Conservation (phyloP, 1,140 invertebrate genomes). For the Radopholus similis region DNA sequence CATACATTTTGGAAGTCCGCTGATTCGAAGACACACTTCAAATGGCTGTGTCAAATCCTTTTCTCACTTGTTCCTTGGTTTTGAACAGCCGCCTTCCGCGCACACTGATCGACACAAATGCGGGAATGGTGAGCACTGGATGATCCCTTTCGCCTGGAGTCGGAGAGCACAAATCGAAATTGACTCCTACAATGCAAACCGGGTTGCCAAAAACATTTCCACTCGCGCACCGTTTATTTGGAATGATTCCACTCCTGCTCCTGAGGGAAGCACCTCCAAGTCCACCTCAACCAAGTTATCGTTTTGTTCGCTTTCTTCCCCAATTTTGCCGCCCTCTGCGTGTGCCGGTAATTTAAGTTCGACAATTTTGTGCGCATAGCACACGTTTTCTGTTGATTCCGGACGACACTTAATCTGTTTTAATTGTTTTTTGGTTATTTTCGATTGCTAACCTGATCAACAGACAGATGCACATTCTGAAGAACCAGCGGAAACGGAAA, state of each 20-base stretch:
- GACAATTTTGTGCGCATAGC: too few species aligned
- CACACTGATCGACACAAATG: not conserved
- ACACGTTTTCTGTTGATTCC: not conserved
- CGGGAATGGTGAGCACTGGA: not conserved
- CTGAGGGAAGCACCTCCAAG: not conserved
- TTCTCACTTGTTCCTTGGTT: not conserved
- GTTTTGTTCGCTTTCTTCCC: not conserved
- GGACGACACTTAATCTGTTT: not conserved
- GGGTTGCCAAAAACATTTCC: not conserved
- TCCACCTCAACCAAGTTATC: not conserved
- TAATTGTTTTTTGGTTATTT: not conserved
- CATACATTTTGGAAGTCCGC: not conserved
- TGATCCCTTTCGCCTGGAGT: not conserved
- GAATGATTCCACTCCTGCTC: not conserved
- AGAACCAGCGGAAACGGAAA: not conserved
- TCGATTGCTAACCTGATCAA: not conserved
- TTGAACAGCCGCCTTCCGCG: not conserved
- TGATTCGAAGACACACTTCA: not conserved
- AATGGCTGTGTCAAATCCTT: not conserved
- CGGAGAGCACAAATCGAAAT: not conserved
- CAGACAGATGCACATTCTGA: not conserved
- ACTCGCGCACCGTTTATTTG: not conserved
- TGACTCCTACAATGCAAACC: not conserved
- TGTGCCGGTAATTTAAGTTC: too few species aligned
- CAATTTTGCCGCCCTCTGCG: too few species aligned